Evolutionary conservation across 2,888 invertebrate genomes (phyloP), one percentile per base, ranked within the genome.

Genomic region (Drosophila hawaiiensis): DNA sequence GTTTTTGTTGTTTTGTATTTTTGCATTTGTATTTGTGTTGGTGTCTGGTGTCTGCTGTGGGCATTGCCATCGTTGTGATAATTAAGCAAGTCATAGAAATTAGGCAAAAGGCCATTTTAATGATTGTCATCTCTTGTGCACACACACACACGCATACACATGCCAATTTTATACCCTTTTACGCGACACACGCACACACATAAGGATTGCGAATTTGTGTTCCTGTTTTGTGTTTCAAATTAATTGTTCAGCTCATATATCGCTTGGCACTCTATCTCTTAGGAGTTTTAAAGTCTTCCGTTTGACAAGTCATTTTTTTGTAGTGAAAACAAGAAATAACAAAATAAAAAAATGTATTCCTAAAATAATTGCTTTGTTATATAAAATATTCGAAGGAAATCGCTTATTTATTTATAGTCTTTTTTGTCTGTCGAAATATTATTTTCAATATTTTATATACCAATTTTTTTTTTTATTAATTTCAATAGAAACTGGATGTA

Each of bases 21-120:
- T 31, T 67, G 37, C 49, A 58, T 68, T 12, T 47, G 31, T 65
- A 37, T 52, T n/a, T 39, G 39, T 43, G 22, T 54, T 43, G 31
- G 60, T 50, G 70, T 71, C 53, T 39, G 31, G 60, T 47, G 75
- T 69, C 55, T 71, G 69, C 69, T 28, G 58, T 70, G 62, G 64
- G 55, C 69, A 58, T 61, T 66, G 76, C 64, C 67, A 69, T 76
- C 72, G 72, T 80, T 89, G 89, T 78, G 89, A 90, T 87, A 90
- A 87, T 87, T 87, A 87, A 87, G 91, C 91, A 90, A 90, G 91
- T 90, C 87, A 90, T 87, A 80, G 87, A 87, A 87, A 87, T 87
- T 87, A 90, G 87, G 90, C 80, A 90, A 90, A 90, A 82, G 80
- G 76, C 85, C 89, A 90, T 90, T 87, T 90, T 82, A 89, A 87